These are phyloP conservation scores for Lordiphosa mommai DNA, from an alignment of 1,140 invertebrate species.

Conservation along the genomic window DNA sequence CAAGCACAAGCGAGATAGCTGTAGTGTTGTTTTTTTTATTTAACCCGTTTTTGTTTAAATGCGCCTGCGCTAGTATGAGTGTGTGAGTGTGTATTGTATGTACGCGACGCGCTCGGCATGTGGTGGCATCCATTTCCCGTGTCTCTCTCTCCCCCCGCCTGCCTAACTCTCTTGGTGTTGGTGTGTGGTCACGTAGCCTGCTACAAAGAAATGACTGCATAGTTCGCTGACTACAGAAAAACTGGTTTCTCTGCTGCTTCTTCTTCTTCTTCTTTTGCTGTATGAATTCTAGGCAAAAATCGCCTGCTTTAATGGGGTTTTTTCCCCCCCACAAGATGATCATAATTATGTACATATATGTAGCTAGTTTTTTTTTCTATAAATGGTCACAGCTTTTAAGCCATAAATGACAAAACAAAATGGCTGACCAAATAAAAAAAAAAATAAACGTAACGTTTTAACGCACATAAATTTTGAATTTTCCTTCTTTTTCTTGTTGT, in stretches of 20 bases:
- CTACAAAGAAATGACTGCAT: conserved; percentile 54
- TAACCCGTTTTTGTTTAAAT: conserved; percentile 64
- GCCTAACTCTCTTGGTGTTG: conserved; percentile 5
- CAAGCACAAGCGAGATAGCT: conserved; percentile 32
- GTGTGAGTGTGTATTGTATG: conserved; percentile 37
- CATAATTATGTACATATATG: no score
- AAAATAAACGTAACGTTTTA: conserved; percentile 3
- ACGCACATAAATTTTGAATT: conserved; percentile 30
- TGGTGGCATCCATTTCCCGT: conserved; percentile 51
- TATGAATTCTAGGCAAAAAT: conserved; percentile 57
- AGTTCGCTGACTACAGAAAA: conserved; percentile 40
- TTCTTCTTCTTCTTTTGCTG: no score
- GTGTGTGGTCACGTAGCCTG: conserved; percentile 64
- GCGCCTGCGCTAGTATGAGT: conserved; percentile 36
- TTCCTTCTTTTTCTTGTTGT: conserved; percentile 14
- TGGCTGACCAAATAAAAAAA: conserved; percentile 12
- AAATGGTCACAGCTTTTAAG: conserved; percentile 37
- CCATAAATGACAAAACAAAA: conserved; percentile 29
- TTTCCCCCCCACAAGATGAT: conserved; percentile 25
- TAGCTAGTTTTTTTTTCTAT: conserved; percentile 13
- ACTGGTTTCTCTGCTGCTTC: conserved; percentile 46
- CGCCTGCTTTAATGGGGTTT: conserved; percentile 55
- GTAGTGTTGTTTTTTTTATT: conserved; percentile 30
- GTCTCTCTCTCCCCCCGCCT: not conserved
- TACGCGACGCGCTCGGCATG: conserved; percentile 43